Conservation (phyloP, 2,888 invertebrate species). For the Galeruca laticollis region DNA sequence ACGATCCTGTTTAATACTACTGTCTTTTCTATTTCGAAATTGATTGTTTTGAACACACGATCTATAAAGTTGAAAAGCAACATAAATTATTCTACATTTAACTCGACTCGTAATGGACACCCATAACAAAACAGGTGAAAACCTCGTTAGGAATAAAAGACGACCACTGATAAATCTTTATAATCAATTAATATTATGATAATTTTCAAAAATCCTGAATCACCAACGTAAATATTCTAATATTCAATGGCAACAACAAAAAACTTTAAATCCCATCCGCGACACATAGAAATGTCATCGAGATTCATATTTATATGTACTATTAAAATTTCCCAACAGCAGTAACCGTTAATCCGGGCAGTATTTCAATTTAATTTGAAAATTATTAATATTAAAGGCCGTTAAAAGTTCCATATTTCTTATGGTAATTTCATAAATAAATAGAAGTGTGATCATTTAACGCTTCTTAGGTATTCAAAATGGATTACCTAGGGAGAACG, state of each 20-base stretch:
- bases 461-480: constrained; percentile 32
- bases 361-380: constrained; percentile 54
- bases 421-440: constrained; percentile 52
- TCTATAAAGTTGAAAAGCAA: no score
- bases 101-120: no score
- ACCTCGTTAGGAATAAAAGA: neutral
- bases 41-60: no score
- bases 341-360: constrained; percentile 48
- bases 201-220: constrained; percentile 26
- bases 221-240: constrained; percentile 29
- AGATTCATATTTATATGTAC: constrained; percentile 42
- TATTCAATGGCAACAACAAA: neutral
- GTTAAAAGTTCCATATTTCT: constrained; percentile 51
- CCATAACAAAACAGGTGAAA: no score
- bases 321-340: constrained; percentile 44
- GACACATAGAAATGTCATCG: constrained; percentile 35
- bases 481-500: no score
- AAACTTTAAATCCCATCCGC: neutral
- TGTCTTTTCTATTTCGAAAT: no score
- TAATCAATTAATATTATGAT: constrained; percentile 21
- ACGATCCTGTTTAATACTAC: no score
- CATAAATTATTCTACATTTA: no score
- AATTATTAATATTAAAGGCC: constrained; percentile 53
- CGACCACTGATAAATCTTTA: constrained; percentile 1
- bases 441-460: constrained; percentile 51